phyloP scores from a whole-genome alignment of 2,797 vertebrate genomes.

The Kryptolebias ocellatus region DNA sequence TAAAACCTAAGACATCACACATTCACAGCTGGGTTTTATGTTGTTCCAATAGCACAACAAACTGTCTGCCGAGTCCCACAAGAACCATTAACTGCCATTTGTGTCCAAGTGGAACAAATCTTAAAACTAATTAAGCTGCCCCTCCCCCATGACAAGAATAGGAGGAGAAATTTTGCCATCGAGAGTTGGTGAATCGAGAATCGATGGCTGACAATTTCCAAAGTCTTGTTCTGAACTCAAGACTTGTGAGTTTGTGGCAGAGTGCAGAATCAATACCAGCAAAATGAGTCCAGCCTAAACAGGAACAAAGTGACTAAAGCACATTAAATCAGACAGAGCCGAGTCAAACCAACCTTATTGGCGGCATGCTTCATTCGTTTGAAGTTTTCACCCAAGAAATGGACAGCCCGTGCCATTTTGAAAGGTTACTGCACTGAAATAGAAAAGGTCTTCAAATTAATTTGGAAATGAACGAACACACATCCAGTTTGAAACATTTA shows the following conservation, averaged over 20 bases:
- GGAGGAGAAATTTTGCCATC: slow-evolving; percentile 52
- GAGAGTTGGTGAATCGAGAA: slow-evolving; percentile 57
- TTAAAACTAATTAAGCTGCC: slow-evolving; percentile 75
- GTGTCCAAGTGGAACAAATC: slow-evolving; percentile 77
- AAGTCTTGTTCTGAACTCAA: slow-evolving; percentile 63
- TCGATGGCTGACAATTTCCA: slow-evolving; percentile 73
- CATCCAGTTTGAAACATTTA: slow-evolving; percentile 4
- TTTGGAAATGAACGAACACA: slow-evolving; percentile 5
- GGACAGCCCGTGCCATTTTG: slow-evolving; percentile 78
- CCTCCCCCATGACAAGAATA: slow-evolving; percentile 45
- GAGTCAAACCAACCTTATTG: slow-evolving; percentile 54
- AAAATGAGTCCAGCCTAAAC: slow-evolving; percentile 69
- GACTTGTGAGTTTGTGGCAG: slow-evolving; percentile 21
- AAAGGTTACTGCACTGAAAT: slow-evolving; percentile 70
- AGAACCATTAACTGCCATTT: slow-evolving; percentile 74
- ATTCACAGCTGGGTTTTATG: slow-evolving; percentile 66
- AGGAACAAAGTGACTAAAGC: slow-evolving; percentile 59
- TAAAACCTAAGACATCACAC: slow-evolving; percentile 69
- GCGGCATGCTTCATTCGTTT: slow-evolving; percentile 60
- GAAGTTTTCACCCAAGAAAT: slow-evolving; percentile 61
- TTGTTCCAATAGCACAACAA: slow-evolving; percentile 65
- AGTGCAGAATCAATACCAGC: slow-evolving; percentile 62
- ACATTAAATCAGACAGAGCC: slow-evolving; percentile 53
- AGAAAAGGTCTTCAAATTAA: slow-evolving; percentile 18
- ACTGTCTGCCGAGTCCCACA: slow-evolving; percentile 66